A percentile compares a stretch with the other conserved stretches of the same genome.
Conservation (phyloP, 2,888 invertebrate species). For the Orchestes rusci region DNA sequence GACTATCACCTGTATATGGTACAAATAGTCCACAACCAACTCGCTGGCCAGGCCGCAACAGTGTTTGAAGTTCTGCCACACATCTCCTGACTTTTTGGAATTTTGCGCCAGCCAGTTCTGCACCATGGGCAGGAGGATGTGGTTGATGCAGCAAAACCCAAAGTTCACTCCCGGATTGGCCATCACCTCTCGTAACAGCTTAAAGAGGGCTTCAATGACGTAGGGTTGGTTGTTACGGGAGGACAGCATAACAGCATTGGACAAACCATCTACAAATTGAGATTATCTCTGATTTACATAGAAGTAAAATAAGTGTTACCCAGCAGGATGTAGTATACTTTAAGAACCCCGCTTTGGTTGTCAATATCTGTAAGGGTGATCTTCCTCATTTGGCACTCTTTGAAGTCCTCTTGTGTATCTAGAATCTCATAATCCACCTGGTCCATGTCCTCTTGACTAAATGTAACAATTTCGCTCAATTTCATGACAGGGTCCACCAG, state of each 20-base stretch:
- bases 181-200: constrained; percentile 68
- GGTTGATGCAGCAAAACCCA: constrained; percentile 87
- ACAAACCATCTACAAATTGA: constrained; percentile 59
- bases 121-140: constrained; percentile 82
- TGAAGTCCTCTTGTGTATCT: constrained; percentile 42
- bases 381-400: constrained; percentile 45
- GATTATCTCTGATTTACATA: too few relatives aligned
- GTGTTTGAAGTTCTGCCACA: constrained; percentile 88
- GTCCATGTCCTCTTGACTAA: constrained; percentile 54
- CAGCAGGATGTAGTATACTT: constrained; percentile 83
- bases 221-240: constrained; percentile 72
- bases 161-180: constrained; percentile 81
- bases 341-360: constrained; percentile 73
- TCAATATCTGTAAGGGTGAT: constrained; percentile 61
- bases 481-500: constrained; percentile 82
- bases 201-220: constrained; percentile 81
- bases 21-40: constrained; percentile 78
- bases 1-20: constrained; percentile 64
- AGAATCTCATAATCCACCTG: constrained; percentile 59
- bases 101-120: constrained; percentile 84
- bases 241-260: constrained; percentile 74
- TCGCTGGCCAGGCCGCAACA: constrained; percentile 91
- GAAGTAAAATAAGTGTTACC: too few relatives aligned
- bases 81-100: constrained; percentile 65
- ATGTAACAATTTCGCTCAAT: constrained; percentile 49